Evolutionary conservation across 2,797 vertebrate genomes (phyloP).

Genomic region (Clarias pachynema): DNA sequence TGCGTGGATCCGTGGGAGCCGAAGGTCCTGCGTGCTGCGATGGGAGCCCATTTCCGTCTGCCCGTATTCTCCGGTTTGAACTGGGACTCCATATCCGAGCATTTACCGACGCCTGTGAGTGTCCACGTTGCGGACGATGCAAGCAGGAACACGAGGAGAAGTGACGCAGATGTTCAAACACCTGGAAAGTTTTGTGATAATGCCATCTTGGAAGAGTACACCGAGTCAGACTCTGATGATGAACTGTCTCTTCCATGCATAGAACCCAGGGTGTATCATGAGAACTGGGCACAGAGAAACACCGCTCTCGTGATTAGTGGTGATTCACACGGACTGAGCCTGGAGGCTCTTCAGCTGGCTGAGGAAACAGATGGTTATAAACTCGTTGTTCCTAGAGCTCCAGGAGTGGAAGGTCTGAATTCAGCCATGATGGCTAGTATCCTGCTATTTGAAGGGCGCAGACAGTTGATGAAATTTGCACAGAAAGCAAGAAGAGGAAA

Average conservation of each 20-base stretch:
- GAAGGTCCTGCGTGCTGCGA: constrained; percentile 93
- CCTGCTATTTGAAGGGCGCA: constrained; percentile 89
- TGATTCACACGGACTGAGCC: constrained; percentile 85
- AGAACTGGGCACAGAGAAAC: constrained; percentile 78
- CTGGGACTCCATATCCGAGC: constrained; percentile 78
- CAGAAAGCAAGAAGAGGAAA: constrained; percentile 54
- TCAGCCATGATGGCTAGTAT: constrained; percentile 89
- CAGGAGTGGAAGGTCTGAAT: constrained; percentile 86
- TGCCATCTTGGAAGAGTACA: constrained; percentile 44
- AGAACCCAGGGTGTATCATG: constrained; percentile 73
- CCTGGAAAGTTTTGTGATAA: constrained; percentile 62
- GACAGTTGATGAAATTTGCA: constrained; percentile 74
- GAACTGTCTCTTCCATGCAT: constrained; percentile 64
- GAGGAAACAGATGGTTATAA: constrained; percentile 76
- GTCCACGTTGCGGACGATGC: constrained; percentile 84
- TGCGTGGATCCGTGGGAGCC: constrained; percentile 96
- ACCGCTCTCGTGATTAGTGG: constrained; percentile 87
- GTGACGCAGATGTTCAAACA: constrained; percentile 15
- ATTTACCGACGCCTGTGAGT: constrained; percentile 69
- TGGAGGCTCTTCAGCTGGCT: constrained; percentile 77
- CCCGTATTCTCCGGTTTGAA: constrained; percentile 80
- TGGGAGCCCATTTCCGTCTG: constrained; percentile 94
- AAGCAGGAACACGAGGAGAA: constrained; percentile 2
- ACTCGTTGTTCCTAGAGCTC: constrained; percentile 82
- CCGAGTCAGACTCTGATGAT: constrained; percentile 62